A percentile compares a stretch with the other conserved stretches of the same genome.
These are phyloP conservation scores for Macrobrachium nipponense DNA, from an alignment of 1,140 invertebrate species.

Conservation along the genomic window DNA sequence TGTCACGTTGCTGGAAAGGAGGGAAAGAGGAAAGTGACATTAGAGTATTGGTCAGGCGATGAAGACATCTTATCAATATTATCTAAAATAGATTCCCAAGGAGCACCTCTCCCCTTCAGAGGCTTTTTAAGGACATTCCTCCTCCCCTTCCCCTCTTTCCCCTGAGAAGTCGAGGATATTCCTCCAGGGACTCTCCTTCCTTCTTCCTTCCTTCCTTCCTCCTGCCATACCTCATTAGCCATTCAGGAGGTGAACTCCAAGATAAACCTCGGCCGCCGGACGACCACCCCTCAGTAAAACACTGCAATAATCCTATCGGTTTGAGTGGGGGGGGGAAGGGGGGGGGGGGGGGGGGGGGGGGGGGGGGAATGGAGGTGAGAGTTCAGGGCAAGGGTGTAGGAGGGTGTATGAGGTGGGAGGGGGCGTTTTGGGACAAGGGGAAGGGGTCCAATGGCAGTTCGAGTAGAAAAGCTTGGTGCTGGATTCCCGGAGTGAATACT, in stretches of 20 bases:
- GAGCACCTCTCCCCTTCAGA: not conserved
- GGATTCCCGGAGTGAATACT: not conserved
- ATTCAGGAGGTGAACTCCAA: not conserved
- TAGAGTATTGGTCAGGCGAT: too few relatives aligned
- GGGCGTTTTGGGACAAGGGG: too few relatives aligned
- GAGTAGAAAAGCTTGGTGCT: not conserved
- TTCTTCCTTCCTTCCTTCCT: too few relatives aligned
- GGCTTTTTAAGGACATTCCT: not conserved
- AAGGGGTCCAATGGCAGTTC: not conserved
- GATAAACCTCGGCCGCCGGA: not conserved
- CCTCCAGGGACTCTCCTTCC: not conserved
- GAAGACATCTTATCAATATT: too few relatives aligned
- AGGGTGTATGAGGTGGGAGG: too few relatives aligned
- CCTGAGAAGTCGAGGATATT: not conserved
- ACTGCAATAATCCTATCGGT: not conserved
- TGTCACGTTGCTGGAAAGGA: conserved; percentile 85
- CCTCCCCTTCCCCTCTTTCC: too few relatives aligned
- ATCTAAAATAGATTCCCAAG: too few relatives aligned
- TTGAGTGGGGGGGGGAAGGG: not conserved
- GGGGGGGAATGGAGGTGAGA: too few relatives aligned
- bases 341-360: not conserved
- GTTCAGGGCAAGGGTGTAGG: not conserved
- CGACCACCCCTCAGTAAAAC: not conserved
- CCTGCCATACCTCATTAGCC: not conserved
- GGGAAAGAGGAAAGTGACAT: conserved; percentile 49